Evolutionary conservation across 2,797 vertebrate genomes (phyloP).

Genomic region (Poecile montanus): DNA sequence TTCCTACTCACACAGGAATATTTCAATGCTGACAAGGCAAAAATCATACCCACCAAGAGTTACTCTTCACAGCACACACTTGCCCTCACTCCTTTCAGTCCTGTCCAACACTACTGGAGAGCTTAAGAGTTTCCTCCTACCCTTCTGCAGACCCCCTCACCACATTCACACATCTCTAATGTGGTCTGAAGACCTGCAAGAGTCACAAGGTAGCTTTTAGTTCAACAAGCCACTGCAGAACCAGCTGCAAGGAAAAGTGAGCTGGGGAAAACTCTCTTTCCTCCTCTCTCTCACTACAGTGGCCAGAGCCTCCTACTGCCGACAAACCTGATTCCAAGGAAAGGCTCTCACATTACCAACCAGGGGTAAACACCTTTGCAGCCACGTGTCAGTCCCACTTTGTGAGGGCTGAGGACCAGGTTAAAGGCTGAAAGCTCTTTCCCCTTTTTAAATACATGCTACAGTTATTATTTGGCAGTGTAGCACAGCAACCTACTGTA

Average conservation of each 20-base stretch:
- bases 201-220: not conserved
- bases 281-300: not conserved
- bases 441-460: not conserved
- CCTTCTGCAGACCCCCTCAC: not conserved
- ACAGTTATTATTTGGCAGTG: not conserved
- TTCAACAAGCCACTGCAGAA: not conserved
- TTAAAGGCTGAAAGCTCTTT: not conserved
- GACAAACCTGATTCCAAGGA: not conserved
- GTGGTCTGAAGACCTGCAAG: fast-evolving
- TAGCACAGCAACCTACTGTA: not conserved
- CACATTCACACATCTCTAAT: not conserved
- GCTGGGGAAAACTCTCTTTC: not conserved
- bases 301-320: not conserved
- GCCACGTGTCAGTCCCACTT: not conserved
- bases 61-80: not conserved
- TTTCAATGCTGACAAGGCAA: not conserved
- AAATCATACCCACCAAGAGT: not conserved
- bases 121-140: not conserved
- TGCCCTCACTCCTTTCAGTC: not conserved
- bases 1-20: not conserved
- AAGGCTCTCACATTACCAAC: not conserved
- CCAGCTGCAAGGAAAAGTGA: not conserved
- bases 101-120: not conserved
- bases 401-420: not conserved
- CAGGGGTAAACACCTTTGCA: not conserved